Evolutionary conservation across 64 coral and sea anemone genomes (phyloP).

Genomic region (Pocillopora damicornis): DNA sequence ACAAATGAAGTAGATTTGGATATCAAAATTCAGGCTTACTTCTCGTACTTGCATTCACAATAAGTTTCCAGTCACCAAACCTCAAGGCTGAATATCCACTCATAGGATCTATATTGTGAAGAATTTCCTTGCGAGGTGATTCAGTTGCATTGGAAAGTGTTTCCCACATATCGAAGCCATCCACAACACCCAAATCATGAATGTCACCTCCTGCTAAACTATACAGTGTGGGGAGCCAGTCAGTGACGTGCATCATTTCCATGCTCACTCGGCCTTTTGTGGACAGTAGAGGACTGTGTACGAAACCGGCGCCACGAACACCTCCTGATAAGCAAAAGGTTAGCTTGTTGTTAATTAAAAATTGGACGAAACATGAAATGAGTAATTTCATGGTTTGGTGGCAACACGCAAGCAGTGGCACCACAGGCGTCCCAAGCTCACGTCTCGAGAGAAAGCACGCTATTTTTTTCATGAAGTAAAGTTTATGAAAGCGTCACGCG

Average conservation of each 20-base stretch:
- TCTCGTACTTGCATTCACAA: slow-evolving; percentile 45
- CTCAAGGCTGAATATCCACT: slow-evolving; percentile 19
- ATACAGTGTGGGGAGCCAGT: slow-evolving; percentile 97
- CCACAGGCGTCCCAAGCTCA: too few relatives aligned
- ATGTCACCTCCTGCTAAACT: slow-evolving; percentile 75
- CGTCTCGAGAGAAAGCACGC: too few relatives aligned
- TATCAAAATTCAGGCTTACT: neutral
- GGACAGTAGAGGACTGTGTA: slow-evolving; percentile 84
- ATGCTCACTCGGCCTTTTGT: slow-evolving; percentile 76
- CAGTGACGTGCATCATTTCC: slow-evolving; percentile 84
- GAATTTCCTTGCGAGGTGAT: slow-evolving; percentile 42
- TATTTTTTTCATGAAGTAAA: too few relatives aligned
- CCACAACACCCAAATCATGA: slow-evolving; percentile 54
- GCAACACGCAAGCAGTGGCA: too few relatives aligned
- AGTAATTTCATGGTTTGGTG: too few relatives aligned
- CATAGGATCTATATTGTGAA: slow-evolving; percentile 54
- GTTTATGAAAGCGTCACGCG: too few relatives aligned
- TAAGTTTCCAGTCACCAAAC: slow-evolving; percentile 50
- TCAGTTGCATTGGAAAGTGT: neutral
- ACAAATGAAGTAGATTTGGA: too few relatives aligned
- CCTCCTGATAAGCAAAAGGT: slow-evolving; percentile 52
- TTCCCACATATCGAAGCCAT: slow-evolving; percentile 68
- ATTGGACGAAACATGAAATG: too few relatives aligned
- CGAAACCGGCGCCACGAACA: slow-evolving; percentile 77
- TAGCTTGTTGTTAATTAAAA: neutral